Conservation (phyloP, 2,888 invertebrate genomes). For the Drosophila prostipennis region DNA sequence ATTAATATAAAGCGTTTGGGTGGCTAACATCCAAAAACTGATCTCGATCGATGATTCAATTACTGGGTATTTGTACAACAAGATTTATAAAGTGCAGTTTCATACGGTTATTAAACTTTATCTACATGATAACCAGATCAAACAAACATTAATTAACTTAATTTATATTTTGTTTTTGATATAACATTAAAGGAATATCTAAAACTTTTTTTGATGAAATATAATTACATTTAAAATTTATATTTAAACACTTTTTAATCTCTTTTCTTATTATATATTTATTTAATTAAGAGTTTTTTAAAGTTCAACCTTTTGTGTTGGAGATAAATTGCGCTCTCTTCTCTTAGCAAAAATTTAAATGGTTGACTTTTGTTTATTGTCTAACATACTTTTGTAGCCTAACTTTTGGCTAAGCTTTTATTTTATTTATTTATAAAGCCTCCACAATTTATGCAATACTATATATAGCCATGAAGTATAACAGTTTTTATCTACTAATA, state of each 20-base stretch:
- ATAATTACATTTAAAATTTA: too few relatives aligned
- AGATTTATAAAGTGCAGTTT: not conserved
- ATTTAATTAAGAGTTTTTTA: too few relatives aligned
- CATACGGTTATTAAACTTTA: not conserved
- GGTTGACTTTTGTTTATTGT: too few relatives aligned
- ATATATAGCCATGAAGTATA: not conserved
- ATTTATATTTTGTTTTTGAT: not conserved
- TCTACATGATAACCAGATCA: conserved; percentile 1
- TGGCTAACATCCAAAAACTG: not conserved
- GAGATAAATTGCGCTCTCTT: not conserved
- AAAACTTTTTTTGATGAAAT: too few relatives aligned
- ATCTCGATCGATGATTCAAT: not conserved
- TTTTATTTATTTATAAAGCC: too few relatives aligned
- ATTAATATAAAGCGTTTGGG: not conserved
- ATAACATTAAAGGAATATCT: not conserved
- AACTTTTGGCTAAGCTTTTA: not conserved
- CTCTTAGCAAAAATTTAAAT: not conserved
- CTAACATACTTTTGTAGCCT: not conserved
- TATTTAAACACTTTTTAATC: too few relatives aligned
- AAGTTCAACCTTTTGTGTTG: too few relatives aligned
- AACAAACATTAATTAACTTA: not conserved
- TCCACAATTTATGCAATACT: conserved; percentile 1
- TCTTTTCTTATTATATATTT: too few relatives aligned
- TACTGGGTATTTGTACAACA: not conserved
- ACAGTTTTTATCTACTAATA: conserved; percentile 3